Base-by-base conservation (phyloP, 2,797 vertebrate genomes). In the Netta rufina region DNA sequence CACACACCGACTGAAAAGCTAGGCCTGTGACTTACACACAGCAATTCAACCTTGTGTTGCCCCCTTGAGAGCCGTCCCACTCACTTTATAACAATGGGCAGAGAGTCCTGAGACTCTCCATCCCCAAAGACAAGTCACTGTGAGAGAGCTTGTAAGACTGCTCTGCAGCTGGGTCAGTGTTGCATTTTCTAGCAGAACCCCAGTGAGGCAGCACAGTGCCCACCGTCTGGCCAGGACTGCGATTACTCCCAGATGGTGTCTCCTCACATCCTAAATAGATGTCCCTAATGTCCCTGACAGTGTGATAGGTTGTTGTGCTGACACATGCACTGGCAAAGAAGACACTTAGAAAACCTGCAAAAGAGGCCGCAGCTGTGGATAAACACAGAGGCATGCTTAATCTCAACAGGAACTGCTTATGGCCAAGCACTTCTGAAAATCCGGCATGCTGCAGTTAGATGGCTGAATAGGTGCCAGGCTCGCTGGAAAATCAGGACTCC, bases 321-420 rank as follows among this genome's bases (percentile, higher is more conserved):
- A 90, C 80, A 84, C 67, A 73, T 82, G 38, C 70, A 28, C 21
- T 32, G 32, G 66, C 45, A 84, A 43, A 86, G 74, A 43, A 84
- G 78, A 4, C 14, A 38, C n/a, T 76, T 36, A 2, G 73, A 77
- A 79, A 74, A 67, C 27, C 71, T 57, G n/a, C 49, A 66, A 62
- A 83, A 94, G 95, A 90, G 95, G 85, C 47, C 83, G 32, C 96
- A 95, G 96, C 93, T 96, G 95, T 38, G 54, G 71, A 79, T 90
- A 73, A 92, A 80, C 22, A 84, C 57, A 41, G 12, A 54, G 74
- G 7, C 51, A 30, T 2, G 75, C 45, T 66, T 60, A 21, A 30
- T 71, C 72, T 89, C 89, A 87, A 41, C 91, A 96, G 92, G 95
- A 96, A 93, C 84, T 58, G 71, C 58, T 92, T 22, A 8, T 74